Conservation (phyloP, 2,888 invertebrate genomes). For the Calameuta pallipes region DNA sequence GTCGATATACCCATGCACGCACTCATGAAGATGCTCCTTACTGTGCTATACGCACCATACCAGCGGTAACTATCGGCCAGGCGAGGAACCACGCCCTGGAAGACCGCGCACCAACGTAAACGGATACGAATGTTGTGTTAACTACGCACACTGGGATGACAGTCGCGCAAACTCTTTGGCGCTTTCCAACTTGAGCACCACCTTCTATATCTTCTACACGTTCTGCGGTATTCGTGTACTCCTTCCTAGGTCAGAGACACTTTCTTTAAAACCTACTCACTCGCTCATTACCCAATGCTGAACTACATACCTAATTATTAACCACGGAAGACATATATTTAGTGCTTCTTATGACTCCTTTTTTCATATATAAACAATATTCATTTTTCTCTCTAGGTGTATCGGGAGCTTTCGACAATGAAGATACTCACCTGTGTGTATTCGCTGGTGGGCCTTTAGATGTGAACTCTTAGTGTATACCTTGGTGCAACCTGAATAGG, state of each 20-base stretch:
- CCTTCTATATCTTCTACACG: not conserved
- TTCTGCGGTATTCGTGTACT: not conserved
- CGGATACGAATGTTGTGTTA: slow-evolving; percentile 15
- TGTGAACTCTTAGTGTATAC: slow-evolving; percentile 99
- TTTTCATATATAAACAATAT: not conserved
- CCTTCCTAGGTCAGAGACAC: not conserved
- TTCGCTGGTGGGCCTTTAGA: slow-evolving; percentile 96
- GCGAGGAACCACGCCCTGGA: slow-evolving; percentile 54
- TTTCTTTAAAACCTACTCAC: slow-evolving; percentile 16
- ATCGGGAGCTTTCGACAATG: not conserved
- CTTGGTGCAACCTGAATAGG: slow-evolving; percentile 89
- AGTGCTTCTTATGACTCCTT: not conserved
- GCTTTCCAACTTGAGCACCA: slow-evolving; percentile 24
- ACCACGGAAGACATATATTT: slow-evolving; percentile 1
- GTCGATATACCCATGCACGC: not conserved
- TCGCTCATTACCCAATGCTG: slow-evolving; percentile 36
- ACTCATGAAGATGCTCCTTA: not conserved
- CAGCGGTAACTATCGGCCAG: slow-evolving; percentile 30
- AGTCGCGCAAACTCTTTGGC: slow-evolving; percentile 41
- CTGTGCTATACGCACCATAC: slow-evolving; percentile 22
- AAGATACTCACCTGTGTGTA: slow-evolving; percentile 88
- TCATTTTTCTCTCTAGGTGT: not conserved
- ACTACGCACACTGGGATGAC: slow-evolving; percentile 25
- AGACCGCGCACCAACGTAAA: slow-evolving; percentile 27
- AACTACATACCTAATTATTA: slow-evolving; percentile 54